Percentiles rank a stretch among this genome's conserved stretches.
phyloP scores from a whole-genome alignment of 2,888 invertebrate species.

The Synergus japonicus region DNA sequence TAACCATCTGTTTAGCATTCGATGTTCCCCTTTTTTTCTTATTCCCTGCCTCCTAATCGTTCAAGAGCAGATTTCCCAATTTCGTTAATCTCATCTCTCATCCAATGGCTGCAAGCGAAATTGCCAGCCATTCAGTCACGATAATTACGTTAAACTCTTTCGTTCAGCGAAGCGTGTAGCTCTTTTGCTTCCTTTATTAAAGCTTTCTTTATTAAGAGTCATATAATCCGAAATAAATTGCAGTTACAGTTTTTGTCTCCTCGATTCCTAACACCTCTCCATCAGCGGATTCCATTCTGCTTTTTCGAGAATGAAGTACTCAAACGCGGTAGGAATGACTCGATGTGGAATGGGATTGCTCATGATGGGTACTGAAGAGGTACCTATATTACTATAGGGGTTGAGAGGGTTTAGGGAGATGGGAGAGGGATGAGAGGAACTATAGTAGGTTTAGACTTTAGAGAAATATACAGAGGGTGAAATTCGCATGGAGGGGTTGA shows the following conservation, averaged over 20 bases:
- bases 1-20: conserved; percentile 63
- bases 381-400: conserved; percentile 2
- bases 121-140: conserved; percentile 57
- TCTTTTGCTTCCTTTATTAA: conserved; percentile 28
- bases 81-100: conserved; percentile 45
- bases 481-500: conserved; percentile 60
- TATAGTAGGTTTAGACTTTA: conserved; percentile 52
- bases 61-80: conserved; percentile 37
- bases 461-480: conserved; percentile 51
- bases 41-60: conserved; percentile 53
- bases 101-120: conserved; percentile 41
- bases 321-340: conserved; percentile 6
- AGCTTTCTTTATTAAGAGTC: conserved; percentile 55
- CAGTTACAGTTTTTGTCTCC: conserved; percentile 42
- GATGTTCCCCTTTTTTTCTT: conserved; percentile 61
- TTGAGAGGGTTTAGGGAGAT: neutral
- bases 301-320: neutral
- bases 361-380: conserved; percentile 47
- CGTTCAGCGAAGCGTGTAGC: conserved; percentile 57
- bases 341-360: conserved; percentile 41
- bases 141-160: conserved; percentile 65
- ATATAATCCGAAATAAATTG: conserved; percentile 62
- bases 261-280: conserved; percentile 30
- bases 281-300: conserved; percentile 22
- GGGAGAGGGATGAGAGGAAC: conserved; percentile 39